These are phyloP conservation scores for Corythoichthys haematopterus DNA, from an alignment of 2,113 vertebrate species.

Conservation along the genomic window DNA sequence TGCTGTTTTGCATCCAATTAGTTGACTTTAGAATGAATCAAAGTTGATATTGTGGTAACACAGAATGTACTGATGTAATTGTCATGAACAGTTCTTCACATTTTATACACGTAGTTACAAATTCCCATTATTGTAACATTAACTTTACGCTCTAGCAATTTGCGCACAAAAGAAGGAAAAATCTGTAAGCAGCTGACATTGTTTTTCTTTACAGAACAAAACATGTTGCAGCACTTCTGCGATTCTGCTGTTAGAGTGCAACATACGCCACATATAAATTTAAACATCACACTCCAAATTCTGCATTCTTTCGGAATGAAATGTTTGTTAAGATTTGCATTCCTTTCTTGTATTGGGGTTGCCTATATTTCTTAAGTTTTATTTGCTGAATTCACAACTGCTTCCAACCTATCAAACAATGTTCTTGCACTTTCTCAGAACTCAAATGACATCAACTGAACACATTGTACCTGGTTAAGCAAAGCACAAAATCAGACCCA, in stretches of 20 bases:
- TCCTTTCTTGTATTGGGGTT: background rate
- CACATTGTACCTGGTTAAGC: background rate
- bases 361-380: slow-evolving; percentile 3
- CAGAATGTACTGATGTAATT: background rate
- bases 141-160: slow-evolving; percentile 5
- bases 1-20: background rate
- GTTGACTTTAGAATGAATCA: background rate
- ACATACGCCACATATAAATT: slow-evolving; percentile 29
- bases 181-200: slow-evolving; percentile 24
- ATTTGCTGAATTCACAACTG: slow-evolving; percentile 14
- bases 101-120: background rate
- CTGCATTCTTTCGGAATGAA: slow-evolving; percentile 26
- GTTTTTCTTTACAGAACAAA: slow-evolving; percentile 42
- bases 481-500: background rate
- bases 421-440: background rate
- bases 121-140: slow-evolving; percentile 7
- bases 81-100: background rate
- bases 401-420: slow-evolving; percentile 5
- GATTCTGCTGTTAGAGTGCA: slow-evolving; percentile 29
- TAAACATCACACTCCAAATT: slow-evolving; percentile 31
- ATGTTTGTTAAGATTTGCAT: slow-evolving; percentile 5
- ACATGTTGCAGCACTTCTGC: slow-evolving; percentile 49
- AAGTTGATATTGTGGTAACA: background rate
- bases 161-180: slow-evolving; percentile 25
- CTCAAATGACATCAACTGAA: slow-evolving; percentile 10